Conservation (phyloP, 2,113 vertebrate species). For the Aptenodytes forsteri region DNA sequence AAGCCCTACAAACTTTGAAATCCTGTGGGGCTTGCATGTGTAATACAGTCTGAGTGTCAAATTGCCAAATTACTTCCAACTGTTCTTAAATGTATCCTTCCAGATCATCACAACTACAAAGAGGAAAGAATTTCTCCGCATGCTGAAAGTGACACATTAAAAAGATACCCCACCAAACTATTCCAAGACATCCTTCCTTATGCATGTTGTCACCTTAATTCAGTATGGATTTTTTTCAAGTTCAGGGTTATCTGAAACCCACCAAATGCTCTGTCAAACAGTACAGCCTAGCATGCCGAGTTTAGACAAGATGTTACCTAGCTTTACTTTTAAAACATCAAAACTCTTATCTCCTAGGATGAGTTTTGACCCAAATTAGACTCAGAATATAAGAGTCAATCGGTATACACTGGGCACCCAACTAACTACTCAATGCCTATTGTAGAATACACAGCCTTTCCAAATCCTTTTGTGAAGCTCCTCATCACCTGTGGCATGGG, state of each 20-base stretch:
- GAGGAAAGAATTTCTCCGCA: background rate
- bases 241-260: background rate
- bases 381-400: background rate
- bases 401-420: background rate
- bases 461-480: background rate
- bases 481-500: background rate
- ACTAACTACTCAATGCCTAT: background rate
- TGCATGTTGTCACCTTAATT: background rate
- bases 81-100: background rate
- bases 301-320: background rate
- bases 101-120: background rate
- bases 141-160: background rate
- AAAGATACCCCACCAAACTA: background rate
- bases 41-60: background rate
- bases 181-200: background rate
- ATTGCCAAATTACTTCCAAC: conserved; percentile 3
- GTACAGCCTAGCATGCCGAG: accelerated
- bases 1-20: background rate
- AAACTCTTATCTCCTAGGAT: background rate
- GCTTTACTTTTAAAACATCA: background rate
- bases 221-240: background rate
- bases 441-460: background rate
- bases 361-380: background rate
- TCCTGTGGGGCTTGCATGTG: background rate
- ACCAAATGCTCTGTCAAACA: background rate